Percentiles rank a stretch among this genome's conserved stretches.
phyloP scores from a whole-genome alignment of 2,797 vertebrate species.

The Oryzias dopingdopingensis region DNA sequence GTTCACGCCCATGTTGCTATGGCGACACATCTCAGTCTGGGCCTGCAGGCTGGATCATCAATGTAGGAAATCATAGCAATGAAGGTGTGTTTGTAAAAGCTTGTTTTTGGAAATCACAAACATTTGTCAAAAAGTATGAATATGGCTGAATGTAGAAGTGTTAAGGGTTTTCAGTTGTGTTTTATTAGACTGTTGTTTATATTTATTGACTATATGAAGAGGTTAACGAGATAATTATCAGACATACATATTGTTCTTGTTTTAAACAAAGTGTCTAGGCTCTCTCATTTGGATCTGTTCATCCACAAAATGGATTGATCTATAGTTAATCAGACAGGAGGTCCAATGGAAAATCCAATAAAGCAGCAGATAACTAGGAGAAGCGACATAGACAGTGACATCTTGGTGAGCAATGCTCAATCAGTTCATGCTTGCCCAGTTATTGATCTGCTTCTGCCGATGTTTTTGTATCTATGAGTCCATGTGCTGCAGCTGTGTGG shows the following conservation, averaged over 20 bases:
- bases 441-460: slow-evolving; percentile 54
- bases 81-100: slow-evolving; percentile 43
- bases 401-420: slow-evolving; percentile 33
- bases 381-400: slow-evolving; percentile 42
- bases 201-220: not conserved
- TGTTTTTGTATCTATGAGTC: slow-evolving; percentile 56
- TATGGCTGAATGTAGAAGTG: no score
- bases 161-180: no score
- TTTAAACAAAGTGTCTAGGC: not conserved
- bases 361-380: slow-evolving; percentile 48
- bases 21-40: slow-evolving; percentile 59
- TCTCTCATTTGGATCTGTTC: not conserved
- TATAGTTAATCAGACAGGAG: slow-evolving; percentile 33
- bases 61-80: slow-evolving; percentile 62
- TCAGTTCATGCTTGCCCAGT: slow-evolving; percentile 41
- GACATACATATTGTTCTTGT: not conserved
- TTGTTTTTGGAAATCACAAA: slow-evolving; percentile 32
- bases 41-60: slow-evolving; percentile 51
- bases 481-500: slow-evolving; percentile 40
- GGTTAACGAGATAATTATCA: no score
- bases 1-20: slow-evolving; percentile 72
- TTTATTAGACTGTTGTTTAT: not conserved
- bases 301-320: slow-evolving; percentile 21
- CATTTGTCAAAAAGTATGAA: slow-evolving; percentile 1
- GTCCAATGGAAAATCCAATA: slow-evolving; percentile 21